These are phyloP conservation scores for Leptobrachium leishanense DNA, from an alignment of 2,113 vertebrate genomes.

Conservation along the genomic window DNA sequence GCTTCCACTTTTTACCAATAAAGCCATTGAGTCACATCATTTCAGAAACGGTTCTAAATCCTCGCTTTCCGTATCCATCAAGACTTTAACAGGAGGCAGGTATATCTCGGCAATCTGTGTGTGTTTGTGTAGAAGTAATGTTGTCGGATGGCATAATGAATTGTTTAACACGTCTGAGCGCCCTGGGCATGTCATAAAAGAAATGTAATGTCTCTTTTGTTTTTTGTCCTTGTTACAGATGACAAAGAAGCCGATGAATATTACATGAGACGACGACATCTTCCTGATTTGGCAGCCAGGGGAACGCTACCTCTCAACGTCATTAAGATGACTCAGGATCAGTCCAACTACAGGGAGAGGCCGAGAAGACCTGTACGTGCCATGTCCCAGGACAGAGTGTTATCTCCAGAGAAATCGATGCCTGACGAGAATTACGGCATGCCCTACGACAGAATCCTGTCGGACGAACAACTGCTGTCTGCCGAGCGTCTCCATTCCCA, in stretches of 20 bases:
- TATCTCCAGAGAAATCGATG: conserved; percentile 79
- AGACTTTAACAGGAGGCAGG: background rate
- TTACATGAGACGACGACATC: conserved; percentile 89
- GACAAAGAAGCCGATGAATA: conserved; percentile 97
- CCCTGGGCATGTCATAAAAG: background rate
- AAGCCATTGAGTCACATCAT: background rate
- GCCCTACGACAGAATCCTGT: conserved; percentile 88
- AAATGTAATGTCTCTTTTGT: background rate
- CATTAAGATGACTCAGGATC: conserved; percentile 89
- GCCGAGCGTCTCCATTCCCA: conserved; percentile 93
- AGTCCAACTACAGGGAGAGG: conserved; percentile 78
- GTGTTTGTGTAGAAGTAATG: background rate
- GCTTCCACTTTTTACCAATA: background rate
- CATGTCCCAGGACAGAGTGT: conserved; percentile 96
- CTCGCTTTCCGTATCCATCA: background rate
- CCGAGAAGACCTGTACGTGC: conserved; percentile 89
- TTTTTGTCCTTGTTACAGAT: conserved; percentile 65
- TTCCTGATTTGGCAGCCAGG: conserved; percentile 91
- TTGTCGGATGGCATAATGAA: background rate
- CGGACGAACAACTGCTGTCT: conserved; percentile 88
- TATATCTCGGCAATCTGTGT: background rate
- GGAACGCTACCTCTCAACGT: conserved; percentile 94
- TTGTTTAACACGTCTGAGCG: conserved; percentile 2
- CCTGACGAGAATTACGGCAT: conserved; percentile 77
- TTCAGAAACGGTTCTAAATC: background rate